A percentile compares a stretch with the other conserved stretches of the same genome.
Conservation (phyloP, 2,113 vertebrate genomes). For the Clarias batrachus region DNA sequence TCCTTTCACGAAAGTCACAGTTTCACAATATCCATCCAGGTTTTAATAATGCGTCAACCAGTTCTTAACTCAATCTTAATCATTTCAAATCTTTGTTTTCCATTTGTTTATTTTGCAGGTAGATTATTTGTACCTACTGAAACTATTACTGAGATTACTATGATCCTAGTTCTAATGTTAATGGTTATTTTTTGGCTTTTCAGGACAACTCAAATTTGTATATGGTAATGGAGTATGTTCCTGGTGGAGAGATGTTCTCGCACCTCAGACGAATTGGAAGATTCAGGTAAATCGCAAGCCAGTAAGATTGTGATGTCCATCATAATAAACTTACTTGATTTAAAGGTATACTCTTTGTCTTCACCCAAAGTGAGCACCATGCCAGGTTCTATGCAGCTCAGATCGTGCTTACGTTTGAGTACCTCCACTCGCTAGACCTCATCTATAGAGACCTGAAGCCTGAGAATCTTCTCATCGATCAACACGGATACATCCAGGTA, state of each 20-base stretch:
- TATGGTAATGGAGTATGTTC: slow-evolving; percentile 99
- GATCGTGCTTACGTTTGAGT: slow-evolving; percentile 99
- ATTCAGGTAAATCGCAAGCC: slow-evolving; percentile 82
- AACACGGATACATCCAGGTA: slow-evolving; percentile 99
- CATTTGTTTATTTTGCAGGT: too few species aligned
- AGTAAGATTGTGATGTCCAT: neutral
- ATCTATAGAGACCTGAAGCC: slow-evolving; percentile 99
- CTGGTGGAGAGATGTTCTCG: slow-evolving; percentile 99
- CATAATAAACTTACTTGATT: neutral
- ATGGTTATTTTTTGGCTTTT: slow-evolving; percentile 26
- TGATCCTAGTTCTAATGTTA: neutral
- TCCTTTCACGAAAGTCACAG: too few species aligned
- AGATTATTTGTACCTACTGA: too few species aligned
- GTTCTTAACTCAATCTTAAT: too few species aligned
- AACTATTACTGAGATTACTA: neutral
- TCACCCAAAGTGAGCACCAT: slow-evolving; percentile 84
- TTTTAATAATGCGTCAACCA: too few species aligned
- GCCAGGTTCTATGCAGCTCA: slow-evolving; percentile 99
- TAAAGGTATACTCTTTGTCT: neutral
- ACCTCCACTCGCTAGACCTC: slow-evolving; percentile 99
- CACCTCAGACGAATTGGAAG: slow-evolving; percentile 98
- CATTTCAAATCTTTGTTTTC: too few species aligned
- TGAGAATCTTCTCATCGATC: slow-evolving; percentile 99
- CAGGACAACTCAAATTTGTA: slow-evolving; percentile 99
- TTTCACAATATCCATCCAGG: too few species aligned